Evolutionary conservation across 2,113 vertebrate genomes (phyloP).

Genomic region (Lamprotornis superbus): DNA sequence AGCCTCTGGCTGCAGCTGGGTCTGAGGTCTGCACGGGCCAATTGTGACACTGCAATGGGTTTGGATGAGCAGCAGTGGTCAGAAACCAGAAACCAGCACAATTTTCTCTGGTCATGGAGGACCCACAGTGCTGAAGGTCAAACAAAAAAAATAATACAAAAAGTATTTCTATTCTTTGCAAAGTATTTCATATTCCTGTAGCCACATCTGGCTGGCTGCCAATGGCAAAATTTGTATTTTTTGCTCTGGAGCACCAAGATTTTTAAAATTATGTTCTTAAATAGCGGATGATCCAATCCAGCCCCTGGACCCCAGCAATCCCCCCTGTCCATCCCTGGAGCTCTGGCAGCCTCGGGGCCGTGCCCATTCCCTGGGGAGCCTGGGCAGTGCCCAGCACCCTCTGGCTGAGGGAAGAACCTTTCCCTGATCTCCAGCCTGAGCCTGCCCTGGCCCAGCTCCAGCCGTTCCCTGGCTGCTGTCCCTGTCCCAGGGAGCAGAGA

Average conservation of each 20-base stretch:
- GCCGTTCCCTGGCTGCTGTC: no score
- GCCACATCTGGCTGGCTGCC: background rate
- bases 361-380: background rate
- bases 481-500: no score
- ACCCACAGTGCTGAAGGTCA: background rate
- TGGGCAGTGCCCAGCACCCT: background rate
- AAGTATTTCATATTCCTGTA: background rate
- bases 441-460: background rate
- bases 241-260: background rate
- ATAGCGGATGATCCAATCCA: background rate
- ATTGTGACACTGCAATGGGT: background rate
- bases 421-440: background rate
- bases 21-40: background rate
- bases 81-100: slow-evolving; percentile 1
- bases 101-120: background rate
- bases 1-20: background rate
- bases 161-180: background rate
- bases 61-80: background rate
- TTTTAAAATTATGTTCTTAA: background rate
- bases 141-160: background rate
- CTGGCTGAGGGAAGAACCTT: background rate
- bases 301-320: accelerated
- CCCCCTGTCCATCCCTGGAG: background rate
- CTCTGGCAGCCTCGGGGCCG: background rate
- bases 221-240: background rate